Percentiles rank a stretch among this genome's conserved stretches.
These are phyloP conservation scores for Eudasyphora cyanicolor DNA, from an alignment of 2,888 invertebrate species.

Conservation along the genomic window DNA sequence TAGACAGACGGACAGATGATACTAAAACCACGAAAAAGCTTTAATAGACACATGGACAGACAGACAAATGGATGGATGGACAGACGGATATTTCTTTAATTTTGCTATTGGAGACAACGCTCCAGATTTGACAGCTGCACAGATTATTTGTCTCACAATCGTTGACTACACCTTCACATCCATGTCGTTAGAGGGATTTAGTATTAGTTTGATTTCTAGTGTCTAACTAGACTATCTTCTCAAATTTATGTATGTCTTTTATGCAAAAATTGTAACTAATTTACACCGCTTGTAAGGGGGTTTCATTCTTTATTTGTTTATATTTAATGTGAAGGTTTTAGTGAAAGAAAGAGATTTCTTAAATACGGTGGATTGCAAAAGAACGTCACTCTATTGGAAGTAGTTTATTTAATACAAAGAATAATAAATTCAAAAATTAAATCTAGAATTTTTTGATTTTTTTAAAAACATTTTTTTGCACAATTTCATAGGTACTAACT, in stretches of 20 bases:
- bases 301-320: constrained; percentile 22
- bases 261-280: constrained; percentile 60
- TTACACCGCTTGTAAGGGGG: constrained; percentile 36
- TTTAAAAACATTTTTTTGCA: too few species aligned
- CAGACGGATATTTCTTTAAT: not conserved
- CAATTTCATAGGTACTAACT: too few species aligned
- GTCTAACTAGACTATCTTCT: not conserved
- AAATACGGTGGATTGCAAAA: not conserved
- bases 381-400: too few species aligned
- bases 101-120: not conserved
- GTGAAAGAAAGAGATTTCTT: not conserved
- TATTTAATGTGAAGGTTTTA: constrained; percentile 17
- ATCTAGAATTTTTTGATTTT: too few species aligned
- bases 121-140: constrained; percentile 52
- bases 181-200: too few species aligned
- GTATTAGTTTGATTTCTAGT: not conserved
- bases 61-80: not conserved
- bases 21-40: too few species aligned
- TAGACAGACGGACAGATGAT: too few species aligned
- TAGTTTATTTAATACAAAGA: too few species aligned
- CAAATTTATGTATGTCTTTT: constrained; percentile 23
- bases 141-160: constrained; percentile 24
- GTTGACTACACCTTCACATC: not conserved
- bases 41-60: not conserved
- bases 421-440: too few species aligned